Evolutionary conservation across 2,113 vertebrate genomes (phyloP), one percentile per base, ranked within the genome.

Genomic region (Ochotona curzoniae): DNA sequence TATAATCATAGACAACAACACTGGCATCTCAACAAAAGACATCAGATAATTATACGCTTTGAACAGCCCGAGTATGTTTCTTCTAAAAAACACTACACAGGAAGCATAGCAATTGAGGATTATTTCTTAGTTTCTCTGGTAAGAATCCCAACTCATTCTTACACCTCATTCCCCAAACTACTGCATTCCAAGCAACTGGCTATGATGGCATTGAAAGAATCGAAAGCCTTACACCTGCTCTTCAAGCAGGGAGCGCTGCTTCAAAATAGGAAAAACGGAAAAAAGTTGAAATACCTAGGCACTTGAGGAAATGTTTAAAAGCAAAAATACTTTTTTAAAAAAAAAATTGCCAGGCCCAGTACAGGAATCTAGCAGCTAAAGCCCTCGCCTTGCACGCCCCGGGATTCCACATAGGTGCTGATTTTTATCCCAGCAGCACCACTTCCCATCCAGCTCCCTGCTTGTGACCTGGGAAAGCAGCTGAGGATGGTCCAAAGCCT

Each of bases 231-330:
- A 20, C 66, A 78, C 57, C 1, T 11, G 67, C 44, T 38, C 32
- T 54, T 38, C 51, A 8, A 35, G 18, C 28, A 71, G 14, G n/a
- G 13, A 71, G 28, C 23, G 2, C 1, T 30, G 14, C 21, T 75
- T 79, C 28, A 89, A 60, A 87, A 66, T 28, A 87, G 13, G 10
- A 78, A 49, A 11, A 38, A 70, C 38, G 38, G 38, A 44, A 86
- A 74, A 63, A 61, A 61, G 35, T 26, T 64, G 7, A 13, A 83
- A 57, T 32, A 83, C 54, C 73, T 35, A 74, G 30, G 12, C 47
- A 64, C 67, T 64, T 88, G 7, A 64, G 38, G 86, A 23, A 79
- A 74, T 38, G 15, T 73, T 73, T 76, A 70, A 75, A 71, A 87
- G 51, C 54, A 75, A n/a, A 71, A 66, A 32, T 54, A 8, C 54